Conservation (phyloP, 2,113 vertebrate genomes). For the Pan troglodytes region NHGRI_mPanTro3-v2.1_pri NC_072408.2:125672501-125673000, state of each 20-base stretch:
- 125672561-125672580: neutral
- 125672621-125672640: neutral
- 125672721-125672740: neutral
- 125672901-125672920: neutral
- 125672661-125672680: neutral
- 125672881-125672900: neutral
- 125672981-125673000: neutral
- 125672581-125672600: neutral
- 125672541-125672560: neutral
- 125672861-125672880: neutral
- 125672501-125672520: neutral
- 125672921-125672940: neutral
- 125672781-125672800: neutral
- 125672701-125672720: neutral
- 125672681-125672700: neutral
- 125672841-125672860: no score
- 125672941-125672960: neutral
- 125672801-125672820: neutral
- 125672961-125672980: neutral
- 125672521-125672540: neutral
- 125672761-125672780: neutral
- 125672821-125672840: no score
- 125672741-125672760: neutral
- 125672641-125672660: neutral
- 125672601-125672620: neutral